Percentiles rank a stretch among this genome's conserved stretches.
phyloP scores from a whole-genome alignment of 2,888 invertebrate species.

The Tupiocoris notatus region DNA sequence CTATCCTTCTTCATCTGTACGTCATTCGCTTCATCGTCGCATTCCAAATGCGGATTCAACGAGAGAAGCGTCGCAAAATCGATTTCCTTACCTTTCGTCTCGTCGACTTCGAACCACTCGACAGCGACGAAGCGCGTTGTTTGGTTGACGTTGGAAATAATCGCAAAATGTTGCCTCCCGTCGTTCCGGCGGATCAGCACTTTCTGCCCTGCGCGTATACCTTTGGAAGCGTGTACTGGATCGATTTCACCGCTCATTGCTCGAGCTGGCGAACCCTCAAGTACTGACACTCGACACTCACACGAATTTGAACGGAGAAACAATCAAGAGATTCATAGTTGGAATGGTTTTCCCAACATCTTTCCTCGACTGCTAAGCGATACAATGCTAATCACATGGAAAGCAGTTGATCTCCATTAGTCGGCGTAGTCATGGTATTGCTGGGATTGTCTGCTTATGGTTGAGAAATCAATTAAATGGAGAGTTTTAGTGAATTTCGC shows the following conservation, averaged over 20 bases:
- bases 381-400: no score
- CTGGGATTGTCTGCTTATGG: no score
- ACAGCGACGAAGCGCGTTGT: constrained; percentile 8
- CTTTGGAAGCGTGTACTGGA: background rate
- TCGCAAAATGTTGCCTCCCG: constrained; percentile 30
- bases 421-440: no score
- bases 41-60: constrained; percentile 25
- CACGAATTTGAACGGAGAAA: no score
- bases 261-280: no score
- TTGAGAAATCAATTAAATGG: no score
- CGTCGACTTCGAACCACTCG: constrained; percentile 36
- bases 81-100: constrained; percentile 37
- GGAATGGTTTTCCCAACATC: no score
- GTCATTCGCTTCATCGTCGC: background rate
- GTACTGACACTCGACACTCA: no score
- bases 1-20: background rate
- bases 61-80: constrained; percentile 31
- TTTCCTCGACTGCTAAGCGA: no score
- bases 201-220: constrained; percentile 18
- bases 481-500: no score
- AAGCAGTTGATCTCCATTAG: no score
- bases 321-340: no score
- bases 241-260: background rate
- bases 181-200: constrained; percentile 29
- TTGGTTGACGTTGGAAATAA: constrained; percentile 9